phyloP scores from a whole-genome alignment of 1,140 invertebrate species.

The Drosophila kohkoa region DNA sequence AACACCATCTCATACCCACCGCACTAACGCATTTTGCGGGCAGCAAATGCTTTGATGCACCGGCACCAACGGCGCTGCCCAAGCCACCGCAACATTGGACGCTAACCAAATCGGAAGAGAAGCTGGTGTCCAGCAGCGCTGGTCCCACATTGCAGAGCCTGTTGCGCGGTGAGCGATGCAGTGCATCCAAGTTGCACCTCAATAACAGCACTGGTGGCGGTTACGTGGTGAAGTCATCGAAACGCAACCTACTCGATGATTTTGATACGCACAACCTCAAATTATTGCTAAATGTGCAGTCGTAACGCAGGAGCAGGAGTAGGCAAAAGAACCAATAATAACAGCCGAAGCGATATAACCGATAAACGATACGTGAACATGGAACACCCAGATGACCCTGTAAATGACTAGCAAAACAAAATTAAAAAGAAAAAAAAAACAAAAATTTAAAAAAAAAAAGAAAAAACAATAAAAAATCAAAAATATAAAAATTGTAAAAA shows the following conservation, averaged over 20 bases:
- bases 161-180: conserved; percentile 47
- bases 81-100: conserved; percentile 88
- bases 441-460: conserved; percentile 30
- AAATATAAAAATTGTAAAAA: conserved; percentile 75
- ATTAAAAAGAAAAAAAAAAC: conserved; percentile 34
- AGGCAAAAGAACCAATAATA: conserved; percentile 17
- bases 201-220: conserved; percentile 23
- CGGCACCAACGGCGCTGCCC: conserved; percentile 87
- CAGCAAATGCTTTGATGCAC: conserved; percentile 88
- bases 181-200: conserved; percentile 39
- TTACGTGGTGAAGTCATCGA: conserved; percentile 71
- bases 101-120: conserved; percentile 68
- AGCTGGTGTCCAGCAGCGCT: conserved; percentile 66
- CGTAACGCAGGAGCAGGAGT: conserved; percentile 77
- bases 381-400: conserved; percentile 65
- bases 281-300: conserved; percentile 86
- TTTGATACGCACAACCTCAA: conserved; percentile 86
- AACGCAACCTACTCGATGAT: conserved; percentile 81
- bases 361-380: conserved; percentile 42
- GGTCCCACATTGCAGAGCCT: conserved; percentile 67
- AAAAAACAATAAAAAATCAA: conserved; percentile 59
- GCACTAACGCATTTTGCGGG: conserved; percentile 86
- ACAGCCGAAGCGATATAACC: conserved; percentile 22
- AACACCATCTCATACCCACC: conserved; percentile 77
- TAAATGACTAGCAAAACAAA: conserved; percentile 60